Percentiles rank a stretch among this genome's conserved stretches.
These are phyloP conservation scores for Graptemys geographica DNA, from an alignment of 2,797 vertebrate species.

Conservation along the genomic window DNA sequence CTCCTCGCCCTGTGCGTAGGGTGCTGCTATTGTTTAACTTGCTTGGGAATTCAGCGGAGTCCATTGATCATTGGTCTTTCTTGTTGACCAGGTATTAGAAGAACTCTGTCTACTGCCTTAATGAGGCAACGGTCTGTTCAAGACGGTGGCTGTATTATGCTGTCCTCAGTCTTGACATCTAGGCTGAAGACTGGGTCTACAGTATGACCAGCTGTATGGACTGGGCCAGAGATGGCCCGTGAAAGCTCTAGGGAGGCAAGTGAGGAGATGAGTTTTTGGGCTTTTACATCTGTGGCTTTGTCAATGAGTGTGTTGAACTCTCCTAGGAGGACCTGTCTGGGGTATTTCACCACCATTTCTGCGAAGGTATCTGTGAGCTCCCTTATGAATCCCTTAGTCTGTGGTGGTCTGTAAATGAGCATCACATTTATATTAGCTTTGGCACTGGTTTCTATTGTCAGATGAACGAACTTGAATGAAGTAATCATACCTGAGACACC, in stretches of 20 bases:
- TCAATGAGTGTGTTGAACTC: not conserved
- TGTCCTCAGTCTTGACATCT: not conserved
- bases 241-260: not conserved
- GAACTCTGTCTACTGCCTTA: not conserved
- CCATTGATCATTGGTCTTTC: not conserved
- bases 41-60: too few relatives aligned
- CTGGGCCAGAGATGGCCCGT: not conserved
- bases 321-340: not conserved
- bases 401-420: not conserved
- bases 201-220: accelerated
- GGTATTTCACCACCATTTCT: not conserved
- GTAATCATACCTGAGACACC: not conserved
- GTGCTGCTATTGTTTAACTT: not conserved
- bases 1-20: not conserved
- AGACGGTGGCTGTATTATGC: accelerated
- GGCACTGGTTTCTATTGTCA: not conserved
- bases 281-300: not conserved
- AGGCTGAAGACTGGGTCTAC: not conserved
- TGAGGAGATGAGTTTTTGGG: not conserved
- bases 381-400: not conserved
- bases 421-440: not conserved
- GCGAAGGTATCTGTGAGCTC: not conserved
- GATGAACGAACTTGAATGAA: not conserved
- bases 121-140: not conserved
- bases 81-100: not conserved